These are phyloP conservation scores for Phrynosoma platyrhinos DNA, from an alignment of 2,113 vertebrate species.

Conservation along the genomic window DNA sequence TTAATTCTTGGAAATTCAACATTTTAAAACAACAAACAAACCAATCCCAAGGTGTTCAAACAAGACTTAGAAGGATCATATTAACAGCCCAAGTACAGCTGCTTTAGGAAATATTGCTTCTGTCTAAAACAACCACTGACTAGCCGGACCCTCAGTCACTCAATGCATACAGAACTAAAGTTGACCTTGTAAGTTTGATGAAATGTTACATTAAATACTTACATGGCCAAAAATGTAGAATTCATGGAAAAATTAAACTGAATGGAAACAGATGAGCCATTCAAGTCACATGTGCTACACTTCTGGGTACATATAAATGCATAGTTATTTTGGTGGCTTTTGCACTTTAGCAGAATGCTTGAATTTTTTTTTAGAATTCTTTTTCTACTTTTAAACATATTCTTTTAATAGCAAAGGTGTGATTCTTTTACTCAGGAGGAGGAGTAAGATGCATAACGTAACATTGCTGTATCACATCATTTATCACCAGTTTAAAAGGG, in stretches of 20 bases:
- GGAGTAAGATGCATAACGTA: background rate
- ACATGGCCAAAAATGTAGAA: conserved; percentile 23
- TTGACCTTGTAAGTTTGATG: conserved; percentile 49
- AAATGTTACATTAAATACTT: conserved; percentile 36
- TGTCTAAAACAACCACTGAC: conserved; percentile 40
- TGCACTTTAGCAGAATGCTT: conserved; percentile 40
- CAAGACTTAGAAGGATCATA: background rate
- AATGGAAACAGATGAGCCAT: conserved; percentile 43
- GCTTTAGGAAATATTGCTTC: conserved; percentile 32
- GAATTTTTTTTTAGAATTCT: conserved; percentile 34
- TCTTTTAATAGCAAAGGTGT: conserved; percentile 14
- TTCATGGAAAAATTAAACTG: conserved; percentile 42
- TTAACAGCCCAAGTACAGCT: conserved; percentile 39
- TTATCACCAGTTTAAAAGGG: conserved; percentile 30
- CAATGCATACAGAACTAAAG: conserved; percentile 39
- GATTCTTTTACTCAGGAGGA: conserved; percentile 23
- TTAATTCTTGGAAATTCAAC: conserved; percentile 24
- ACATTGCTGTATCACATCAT: conserved; percentile 20
- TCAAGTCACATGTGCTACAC: conserved; percentile 44
- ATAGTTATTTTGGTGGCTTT: conserved; percentile 14
- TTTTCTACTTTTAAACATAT: conserved; percentile 45
- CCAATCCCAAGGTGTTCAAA: conserved; percentile 35
- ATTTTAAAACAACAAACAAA: background rate
- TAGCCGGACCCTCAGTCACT: conserved; percentile 31
- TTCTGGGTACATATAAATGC: conserved; percentile 39